Base-by-base conservation (phyloP, 2,888 invertebrate species). In the Mallateleia sp. region DNA sequence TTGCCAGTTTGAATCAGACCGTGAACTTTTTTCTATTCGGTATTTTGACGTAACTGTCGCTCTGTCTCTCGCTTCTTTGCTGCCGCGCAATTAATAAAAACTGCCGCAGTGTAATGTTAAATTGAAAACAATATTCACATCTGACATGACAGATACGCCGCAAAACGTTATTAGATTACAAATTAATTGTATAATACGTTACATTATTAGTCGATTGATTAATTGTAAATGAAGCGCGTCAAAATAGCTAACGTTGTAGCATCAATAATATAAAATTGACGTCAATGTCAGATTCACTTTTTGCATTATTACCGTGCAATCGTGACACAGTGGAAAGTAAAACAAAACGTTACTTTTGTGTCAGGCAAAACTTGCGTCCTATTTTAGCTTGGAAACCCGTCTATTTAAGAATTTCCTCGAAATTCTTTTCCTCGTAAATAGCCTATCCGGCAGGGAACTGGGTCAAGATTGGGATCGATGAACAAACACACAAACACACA, bases 381-480 rank as follows among this genome's bases (percentile, higher is more conserved):
- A 72, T 74, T 85, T 85, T 58, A 58, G 24, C 66, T 45, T 22
- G 32, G 66, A 66, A 67, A 72, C 64, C 52, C 75, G 42, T 74
- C 69, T 62, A 25, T 75, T 71, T 75, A 75, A 77, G 75, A 85
- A 56, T 80, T 80, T 80, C 50, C 62, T 56, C 50, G 54, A 72
- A 85, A 85, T 66, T 79, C 34, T 67, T 79, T 66, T 50, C 32
- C 58, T 45, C 67, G 56, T 74, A 85, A 74, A 67, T 67, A 79
- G 72, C 81, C 80, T 62, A 79, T 74, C 58, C 56, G 60, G 15
- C 18, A 18, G 47, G 64, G 45, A 85, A 85, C 81, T 85, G 77
- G 85, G 85, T 85, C 85, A 81, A 85, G 77, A 79, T 81, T 79
- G 81, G 77, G 71, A 85, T 81, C 85, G 85, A 85, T 79, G 79